These are phyloP conservation scores for Oncorhynchus clarkii DNA, from an alignment of 2,113 vertebrate species.

Conservation along the genomic window DNA sequence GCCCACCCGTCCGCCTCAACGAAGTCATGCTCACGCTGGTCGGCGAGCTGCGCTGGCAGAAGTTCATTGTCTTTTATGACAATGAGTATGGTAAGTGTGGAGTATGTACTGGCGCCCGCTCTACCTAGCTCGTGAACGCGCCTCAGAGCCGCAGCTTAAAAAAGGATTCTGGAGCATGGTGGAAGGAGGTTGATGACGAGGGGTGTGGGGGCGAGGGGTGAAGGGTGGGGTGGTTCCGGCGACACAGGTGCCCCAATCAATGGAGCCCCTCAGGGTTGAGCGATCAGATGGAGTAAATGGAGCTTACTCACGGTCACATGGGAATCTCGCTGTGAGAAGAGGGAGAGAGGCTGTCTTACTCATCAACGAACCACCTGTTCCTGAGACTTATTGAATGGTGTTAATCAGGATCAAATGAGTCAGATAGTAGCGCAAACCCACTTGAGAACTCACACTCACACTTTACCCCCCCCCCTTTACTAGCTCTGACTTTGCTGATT, in stretches of 20 bases:
- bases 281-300: not conserved
- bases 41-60: constrained; percentile 94
- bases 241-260: not conserved
- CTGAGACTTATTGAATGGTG: not conserved
- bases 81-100: constrained; percentile 88
- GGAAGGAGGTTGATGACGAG: not conserved
- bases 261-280: not conserved
- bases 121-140: not conserved
- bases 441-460: too few relatives aligned
- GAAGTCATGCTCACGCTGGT: constrained; percentile 93
- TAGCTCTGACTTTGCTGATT: too few relatives aligned
- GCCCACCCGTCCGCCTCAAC: constrained; percentile 90
- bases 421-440: not conserved
- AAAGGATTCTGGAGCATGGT: not conserved
- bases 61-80: constrained; percentile 98
- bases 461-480: too few relatives aligned
- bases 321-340: not conserved
- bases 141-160: not conserved
- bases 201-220: not conserved
- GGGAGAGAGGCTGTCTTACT: not conserved
- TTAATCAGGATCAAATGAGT: too few relatives aligned
- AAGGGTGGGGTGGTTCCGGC: not conserved
- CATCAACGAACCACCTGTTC: not conserved
- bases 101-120: not conserved
- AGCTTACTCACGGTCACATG: not conserved